phyloP scores from a whole-genome alignment of 2,888 invertebrate genomes.

The Tupiocoris notatus region DNA sequence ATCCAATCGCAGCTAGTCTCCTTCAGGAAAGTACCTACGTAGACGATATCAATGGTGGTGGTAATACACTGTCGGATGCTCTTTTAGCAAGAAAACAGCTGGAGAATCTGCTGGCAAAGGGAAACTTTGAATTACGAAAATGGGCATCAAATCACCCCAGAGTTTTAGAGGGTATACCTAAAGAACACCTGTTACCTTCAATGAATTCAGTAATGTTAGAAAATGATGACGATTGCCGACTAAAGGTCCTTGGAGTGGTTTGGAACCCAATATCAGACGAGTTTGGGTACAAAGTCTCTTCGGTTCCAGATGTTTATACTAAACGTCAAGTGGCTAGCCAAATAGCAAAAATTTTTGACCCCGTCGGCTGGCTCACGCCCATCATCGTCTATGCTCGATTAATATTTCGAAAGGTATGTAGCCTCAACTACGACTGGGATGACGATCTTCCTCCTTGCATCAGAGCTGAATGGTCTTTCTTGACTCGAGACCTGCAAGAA shows the following conservation, averaged over 20 bases:
- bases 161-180: neutral
- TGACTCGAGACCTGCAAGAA: neutral
- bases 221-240: neutral
- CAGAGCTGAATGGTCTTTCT: neutral
- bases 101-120: neutral
- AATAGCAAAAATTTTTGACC: constrained; percentile 16
- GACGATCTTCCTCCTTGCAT: neutral
- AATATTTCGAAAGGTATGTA: neutral
- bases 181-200: neutral
- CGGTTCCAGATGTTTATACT: neutral
- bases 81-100: neutral
- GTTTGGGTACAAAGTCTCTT: neutral
- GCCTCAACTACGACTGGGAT: constrained; percentile 10
- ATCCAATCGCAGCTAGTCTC: neutral
- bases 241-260: constrained; percentile 14
- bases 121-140: neutral
- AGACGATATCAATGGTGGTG: constrained; percentile 7
- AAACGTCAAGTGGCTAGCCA: constrained; percentile 22
- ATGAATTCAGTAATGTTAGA: neutral
- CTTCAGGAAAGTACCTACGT: neutral
- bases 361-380: neutral
- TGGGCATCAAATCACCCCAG: constrained; percentile 20
- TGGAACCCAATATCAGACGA: constrained; percentile 1
- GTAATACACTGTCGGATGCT: neutral
- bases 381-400: constrained; percentile 1